phyloP scores from a whole-genome alignment of 2,797 vertebrate species.

The Pyrocephalus nanus region DNA sequence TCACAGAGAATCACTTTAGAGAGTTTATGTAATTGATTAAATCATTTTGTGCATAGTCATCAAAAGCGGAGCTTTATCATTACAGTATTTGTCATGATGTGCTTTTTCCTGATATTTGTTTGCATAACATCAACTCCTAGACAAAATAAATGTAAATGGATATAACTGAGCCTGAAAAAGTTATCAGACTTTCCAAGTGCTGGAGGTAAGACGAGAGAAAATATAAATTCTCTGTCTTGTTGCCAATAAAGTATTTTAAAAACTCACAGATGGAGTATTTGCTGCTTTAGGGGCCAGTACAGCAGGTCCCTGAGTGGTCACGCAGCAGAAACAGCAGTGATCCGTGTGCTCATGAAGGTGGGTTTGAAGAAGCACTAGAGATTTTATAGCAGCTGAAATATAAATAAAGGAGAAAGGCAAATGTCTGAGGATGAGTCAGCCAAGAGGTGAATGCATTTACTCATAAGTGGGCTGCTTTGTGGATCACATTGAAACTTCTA shows the following conservation, averaged over 20 bases:
- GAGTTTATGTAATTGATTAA: not conserved
- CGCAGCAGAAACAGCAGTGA: not conserved
- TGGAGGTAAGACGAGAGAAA: not conserved
- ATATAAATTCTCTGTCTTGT: not conserved
- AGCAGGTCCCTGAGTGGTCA: not conserved
- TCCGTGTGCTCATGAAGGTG: not conserved
- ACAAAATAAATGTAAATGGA: not conserved
- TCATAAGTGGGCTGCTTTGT: constrained; percentile 32
- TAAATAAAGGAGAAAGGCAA: constrained; percentile 50
- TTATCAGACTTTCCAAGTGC: not conserved
- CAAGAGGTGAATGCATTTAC: constrained; percentile 47
- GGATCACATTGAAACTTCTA: not conserved
- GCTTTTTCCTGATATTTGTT: not conserved
- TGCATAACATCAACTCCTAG: not conserved
- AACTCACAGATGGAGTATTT: not conserved
- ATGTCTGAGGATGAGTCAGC: constrained; percentile 62
- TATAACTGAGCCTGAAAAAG: not conserved
- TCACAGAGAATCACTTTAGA: not conserved
- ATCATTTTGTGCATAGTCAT: not conserved
- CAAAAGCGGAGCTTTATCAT: not conserved
- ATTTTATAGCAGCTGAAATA: constrained; percentile 41
- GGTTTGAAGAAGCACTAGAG: not conserved
- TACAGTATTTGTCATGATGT: not conserved
- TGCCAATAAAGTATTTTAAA: not conserved
- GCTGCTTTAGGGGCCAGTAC: not conserved